phyloP scores from a whole-genome alignment of 2,888 invertebrate genomes.

The Opisthograptis luteolata region DNA sequence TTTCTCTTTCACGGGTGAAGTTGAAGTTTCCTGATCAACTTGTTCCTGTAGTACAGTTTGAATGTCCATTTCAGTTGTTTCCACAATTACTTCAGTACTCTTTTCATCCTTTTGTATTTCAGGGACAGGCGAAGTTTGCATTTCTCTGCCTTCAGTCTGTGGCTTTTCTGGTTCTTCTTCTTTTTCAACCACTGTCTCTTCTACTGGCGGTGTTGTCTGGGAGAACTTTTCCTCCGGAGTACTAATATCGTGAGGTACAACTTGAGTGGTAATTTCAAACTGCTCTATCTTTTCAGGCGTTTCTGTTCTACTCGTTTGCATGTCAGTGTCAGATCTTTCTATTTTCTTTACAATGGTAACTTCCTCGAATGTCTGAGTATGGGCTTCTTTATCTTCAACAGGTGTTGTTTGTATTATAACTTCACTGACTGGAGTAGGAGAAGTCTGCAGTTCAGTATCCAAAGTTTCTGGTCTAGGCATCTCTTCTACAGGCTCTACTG shows the following conservation, averaged over 20 bases:
- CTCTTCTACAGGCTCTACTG: slow-evolving; percentile 62
- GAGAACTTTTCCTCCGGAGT: slow-evolving; percentile 75
- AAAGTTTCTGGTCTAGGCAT: slow-evolving; percentile 57
- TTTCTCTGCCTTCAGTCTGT: slow-evolving; percentile 77
- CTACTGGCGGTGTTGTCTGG: slow-evolving; percentile 71
- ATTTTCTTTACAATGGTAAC: slow-evolving; percentile 66
- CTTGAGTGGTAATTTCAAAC: slow-evolving; percentile 83
- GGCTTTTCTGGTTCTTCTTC: slow-evolving; percentile 53
- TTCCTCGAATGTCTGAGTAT: slow-evolving; percentile 71
- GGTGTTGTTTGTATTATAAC: slow-evolving; percentile 86
- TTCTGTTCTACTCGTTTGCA: slow-evolving; percentile 71
- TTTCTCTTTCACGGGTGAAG: slow-evolving; percentile 61
- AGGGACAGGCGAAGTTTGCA: slow-evolving; percentile 82
- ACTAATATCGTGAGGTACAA: slow-evolving; percentile 68
- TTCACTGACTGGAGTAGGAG: slow-evolving; percentile 77
- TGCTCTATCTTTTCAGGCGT: slow-evolving; percentile 65
- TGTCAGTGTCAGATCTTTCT: slow-evolving; percentile 67
- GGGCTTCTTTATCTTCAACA: slow-evolving; percentile 66
- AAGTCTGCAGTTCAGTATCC: slow-evolving; percentile 80
- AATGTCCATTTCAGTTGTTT: slow-evolving; percentile 70
- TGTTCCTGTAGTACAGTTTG: slow-evolving; percentile 65
- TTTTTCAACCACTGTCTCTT: slow-evolving; percentile 45
- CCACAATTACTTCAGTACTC: slow-evolving; percentile 64
- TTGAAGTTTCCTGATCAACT: slow-evolving; percentile 69
- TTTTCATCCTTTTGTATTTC: slow-evolving; percentile 64